phyloP scores from a whole-genome alignment of 2,888 invertebrate genomes.

The Boloria euphrosyne region DNA sequence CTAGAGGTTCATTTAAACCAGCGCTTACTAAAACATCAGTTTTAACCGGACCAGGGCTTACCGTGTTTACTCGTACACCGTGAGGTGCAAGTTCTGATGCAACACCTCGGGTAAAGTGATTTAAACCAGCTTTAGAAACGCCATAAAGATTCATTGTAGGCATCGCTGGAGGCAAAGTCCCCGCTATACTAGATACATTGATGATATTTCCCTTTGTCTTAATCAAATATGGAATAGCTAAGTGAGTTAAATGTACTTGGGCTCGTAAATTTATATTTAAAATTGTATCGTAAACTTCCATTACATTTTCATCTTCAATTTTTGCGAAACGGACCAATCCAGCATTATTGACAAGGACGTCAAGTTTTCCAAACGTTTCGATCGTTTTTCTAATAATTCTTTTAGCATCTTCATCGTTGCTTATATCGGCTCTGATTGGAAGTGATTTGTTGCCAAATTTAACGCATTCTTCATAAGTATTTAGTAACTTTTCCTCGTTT shows the following conservation, averaged over 20 bases:
- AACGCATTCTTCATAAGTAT: slow-evolving; percentile 43
- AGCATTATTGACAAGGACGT: slow-evolving; percentile 44
- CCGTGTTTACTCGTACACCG: slow-evolving; percentile 85
- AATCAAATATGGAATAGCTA: slow-evolving; percentile 48
- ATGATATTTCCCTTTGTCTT: slow-evolving; percentile 52
- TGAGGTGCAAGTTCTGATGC: slow-evolving; percentile 84
- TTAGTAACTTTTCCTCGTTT: slow-evolving; percentile 46
- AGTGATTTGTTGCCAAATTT: slow-evolving; percentile 44
- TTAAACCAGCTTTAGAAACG: slow-evolving; percentile 88
- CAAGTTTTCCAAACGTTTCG: slow-evolving; percentile 37
- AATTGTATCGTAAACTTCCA: slow-evolving; percentile 46
- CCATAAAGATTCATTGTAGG: slow-evolving; percentile 67
- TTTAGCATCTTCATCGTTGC: slow-evolving; percentile 36
- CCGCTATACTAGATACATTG: slow-evolving; percentile 51
- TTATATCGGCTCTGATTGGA: slow-evolving; percentile 33
- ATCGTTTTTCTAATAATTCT: slow-evolving; percentile 38
- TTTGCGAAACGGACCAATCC: slow-evolving; percentile 31
- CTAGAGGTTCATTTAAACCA: slow-evolving; percentile 58
- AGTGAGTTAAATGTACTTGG: slow-evolving; percentile 44
- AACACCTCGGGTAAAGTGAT: slow-evolving; percentile 87
- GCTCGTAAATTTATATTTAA: slow-evolving; percentile 50
- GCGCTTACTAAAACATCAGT: slow-evolving; percentile 66
- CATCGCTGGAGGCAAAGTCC: not conserved
- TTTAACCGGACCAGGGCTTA: slow-evolving; percentile 87
- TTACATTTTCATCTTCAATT: slow-evolving; percentile 33